A percentile compares a stretch with the other conserved stretches of the same genome.
These are phyloP conservation scores for Pyralis farinalis DNA, from an alignment of 2,888 invertebrate genomes.

Conservation along the genomic window DNA sequence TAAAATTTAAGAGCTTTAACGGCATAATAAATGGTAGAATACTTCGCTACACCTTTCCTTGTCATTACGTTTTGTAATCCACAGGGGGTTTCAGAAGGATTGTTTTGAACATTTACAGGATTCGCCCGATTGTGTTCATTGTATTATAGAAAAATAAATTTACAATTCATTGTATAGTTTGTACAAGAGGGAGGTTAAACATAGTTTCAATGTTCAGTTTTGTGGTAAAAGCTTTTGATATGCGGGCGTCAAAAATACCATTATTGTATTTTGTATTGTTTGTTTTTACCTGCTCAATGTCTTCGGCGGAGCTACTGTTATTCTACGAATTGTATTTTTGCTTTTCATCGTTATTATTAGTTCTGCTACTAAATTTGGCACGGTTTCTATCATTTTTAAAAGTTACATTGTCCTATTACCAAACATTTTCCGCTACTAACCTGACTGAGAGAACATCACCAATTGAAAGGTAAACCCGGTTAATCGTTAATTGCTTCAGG, in stretches of 20 bases:
- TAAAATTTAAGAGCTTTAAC: not conserved
- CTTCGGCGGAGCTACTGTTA: too few species aligned
- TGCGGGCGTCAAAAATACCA: slow-evolving; percentile 35
- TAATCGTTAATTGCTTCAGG: too few species aligned
- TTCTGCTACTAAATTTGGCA: too few species aligned
- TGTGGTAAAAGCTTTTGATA: slow-evolving; percentile 31
- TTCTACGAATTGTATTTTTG: too few species aligned
- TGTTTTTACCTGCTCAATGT: not conserved
- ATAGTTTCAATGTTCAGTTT: slow-evolving; percentile 47
- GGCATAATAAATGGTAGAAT: slow-evolving; percentile 7
- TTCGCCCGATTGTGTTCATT: slow-evolving; percentile 50
- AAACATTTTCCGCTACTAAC: not conserved
- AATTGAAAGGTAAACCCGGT: too few species aligned
- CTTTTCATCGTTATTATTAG: too few species aligned
- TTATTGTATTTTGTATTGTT: not conserved
- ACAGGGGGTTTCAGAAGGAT: slow-evolving; percentile 50
- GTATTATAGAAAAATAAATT: slow-evolving; percentile 48
- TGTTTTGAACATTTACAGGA: slow-evolving; percentile 61
- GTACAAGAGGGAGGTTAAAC: slow-evolving; percentile 39
- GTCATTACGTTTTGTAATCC: slow-evolving; percentile 56
- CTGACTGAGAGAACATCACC: too few species aligned
- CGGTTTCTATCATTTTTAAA: too few species aligned
- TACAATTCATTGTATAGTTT: slow-evolving; percentile 44
- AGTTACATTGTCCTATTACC: not conserved
- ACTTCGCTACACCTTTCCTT: slow-evolving; percentile 53